Evolutionary conservation across 2,888 invertebrate genomes (phyloP).

Genomic region (Cosmorhoe ocellata): DNA sequence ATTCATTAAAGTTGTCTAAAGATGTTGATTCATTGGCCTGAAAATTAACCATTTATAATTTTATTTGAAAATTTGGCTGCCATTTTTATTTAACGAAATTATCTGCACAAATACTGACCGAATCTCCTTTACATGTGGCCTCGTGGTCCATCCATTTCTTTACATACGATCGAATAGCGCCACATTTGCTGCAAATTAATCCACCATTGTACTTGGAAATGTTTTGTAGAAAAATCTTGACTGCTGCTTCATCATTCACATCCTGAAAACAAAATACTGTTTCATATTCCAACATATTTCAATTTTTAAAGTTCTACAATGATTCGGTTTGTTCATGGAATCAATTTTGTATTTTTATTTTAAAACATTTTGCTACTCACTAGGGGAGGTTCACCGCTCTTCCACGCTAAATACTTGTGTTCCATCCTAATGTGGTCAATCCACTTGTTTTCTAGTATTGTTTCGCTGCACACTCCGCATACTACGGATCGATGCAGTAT

Average conservation of each 20-base stretch:
- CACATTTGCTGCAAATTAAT: slow-evolving; percentile 46
- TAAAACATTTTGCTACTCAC: slow-evolving; percentile 61
- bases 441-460: slow-evolving; percentile 41
- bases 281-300: neutral
- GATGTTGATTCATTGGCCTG: slow-evolving; percentile 8
- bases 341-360: neutral
- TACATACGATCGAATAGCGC: slow-evolving; percentile 46
- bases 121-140: slow-evolving; percentile 47
- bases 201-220: slow-evolving; percentile 39
- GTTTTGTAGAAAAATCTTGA: slow-evolving; percentile 42
- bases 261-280: slow-evolving; percentile 42
- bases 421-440: slow-evolving; percentile 45
- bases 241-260: slow-evolving; percentile 37
- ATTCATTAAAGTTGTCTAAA: neutral
- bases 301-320: too few relatives aligned
- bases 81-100: too few relatives aligned
- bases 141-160: slow-evolving; percentile 45
- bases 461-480: slow-evolving; percentile 47
- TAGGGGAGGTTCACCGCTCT: slow-evolving; percentile 46
- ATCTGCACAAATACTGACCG: slow-evolving; percentile 36
- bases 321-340: too few relatives aligned
- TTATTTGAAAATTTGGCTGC: too few relatives aligned
- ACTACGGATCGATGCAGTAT: neutral
- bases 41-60: slow-evolving; percentile 40
- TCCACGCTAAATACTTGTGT: slow-evolving; percentile 61